Evolutionary conservation across 2,888 invertebrate species (phyloP).

Genomic region (Omphaloscelis lunosa): DNA sequence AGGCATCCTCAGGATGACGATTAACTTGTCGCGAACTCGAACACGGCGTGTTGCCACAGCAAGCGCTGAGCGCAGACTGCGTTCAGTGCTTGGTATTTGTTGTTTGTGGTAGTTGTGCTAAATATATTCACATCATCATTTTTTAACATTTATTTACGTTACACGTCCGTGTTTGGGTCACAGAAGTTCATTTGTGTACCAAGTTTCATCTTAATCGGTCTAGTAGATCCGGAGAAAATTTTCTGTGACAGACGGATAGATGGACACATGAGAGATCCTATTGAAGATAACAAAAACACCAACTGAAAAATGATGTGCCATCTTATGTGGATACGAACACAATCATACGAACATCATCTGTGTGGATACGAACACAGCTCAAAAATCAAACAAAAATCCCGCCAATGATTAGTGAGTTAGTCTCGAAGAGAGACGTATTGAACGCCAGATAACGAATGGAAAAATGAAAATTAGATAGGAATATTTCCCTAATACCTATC

Average conservation of each 20-base stretch:
- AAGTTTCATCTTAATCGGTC: no score
- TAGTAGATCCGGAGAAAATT: not conserved
- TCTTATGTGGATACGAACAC: not conserved
- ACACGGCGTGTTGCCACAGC: no score
- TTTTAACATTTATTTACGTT: no score
- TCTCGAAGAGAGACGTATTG: slow-evolving; percentile 15
- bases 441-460: slow-evolving; percentile 3
- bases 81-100: no score
- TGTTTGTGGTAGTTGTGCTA: no score
- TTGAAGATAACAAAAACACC: not conserved
- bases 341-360: no score
- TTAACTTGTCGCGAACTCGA: no score
- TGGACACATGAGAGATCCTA: not conserved
- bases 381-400: slow-evolving; percentile 10
- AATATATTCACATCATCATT: no score
- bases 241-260: not conserved
- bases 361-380: not conserved
- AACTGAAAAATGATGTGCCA: not conserved
- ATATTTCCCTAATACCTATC: not conserved
- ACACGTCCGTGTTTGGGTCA: no score
- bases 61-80: no score
- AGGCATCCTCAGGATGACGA: no score
- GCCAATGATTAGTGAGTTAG: slow-evolving; percentile 1
- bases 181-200: no score
- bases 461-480: slow-evolving; percentile 6